These are phyloP conservation scores for Microcaecilia unicolor DNA, from an alignment of 2,797 vertebrate genomes.

Conservation along the genomic window DNA sequence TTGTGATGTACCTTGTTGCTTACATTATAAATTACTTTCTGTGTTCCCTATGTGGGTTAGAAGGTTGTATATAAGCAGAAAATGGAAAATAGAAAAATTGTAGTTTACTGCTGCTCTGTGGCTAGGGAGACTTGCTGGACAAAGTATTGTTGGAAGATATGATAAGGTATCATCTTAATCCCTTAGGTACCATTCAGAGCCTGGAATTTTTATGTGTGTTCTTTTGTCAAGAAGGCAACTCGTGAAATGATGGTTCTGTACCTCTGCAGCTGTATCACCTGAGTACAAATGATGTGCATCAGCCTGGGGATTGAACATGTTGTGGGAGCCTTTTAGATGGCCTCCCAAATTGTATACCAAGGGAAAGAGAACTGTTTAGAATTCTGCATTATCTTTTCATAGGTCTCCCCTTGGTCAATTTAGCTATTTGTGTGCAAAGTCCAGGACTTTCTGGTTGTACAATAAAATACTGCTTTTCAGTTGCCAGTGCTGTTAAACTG, in stretches of 20 bases:
- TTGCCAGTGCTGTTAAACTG: constrained; percentile 25
- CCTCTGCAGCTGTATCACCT: too few species aligned
- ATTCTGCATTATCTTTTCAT: constrained; percentile 6
- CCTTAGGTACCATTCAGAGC: constrained; percentile 12
- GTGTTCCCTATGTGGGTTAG: too few species aligned
- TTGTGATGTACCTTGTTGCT: too few species aligned
- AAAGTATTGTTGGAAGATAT: constrained; percentile 2
- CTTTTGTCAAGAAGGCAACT: too few species aligned
- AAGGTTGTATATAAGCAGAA: too few species aligned
- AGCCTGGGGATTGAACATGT: too few species aligned
- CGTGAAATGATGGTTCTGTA: not conserved
- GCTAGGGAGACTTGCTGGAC: not conserved
- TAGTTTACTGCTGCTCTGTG: too few species aligned
- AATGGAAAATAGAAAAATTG: too few species aligned
- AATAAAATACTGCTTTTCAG: constrained; percentile 28
- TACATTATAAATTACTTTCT: too few species aligned
- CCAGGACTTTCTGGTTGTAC: constrained; percentile 17
- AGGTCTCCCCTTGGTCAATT: not conserved
- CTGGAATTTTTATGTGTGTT: constrained; percentile 1
- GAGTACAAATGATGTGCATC: too few species aligned
- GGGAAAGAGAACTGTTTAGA: constrained; percentile 9
- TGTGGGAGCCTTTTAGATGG: too few species aligned
- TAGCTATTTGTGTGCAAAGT: constrained; percentile 13
- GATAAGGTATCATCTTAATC: constrained; percentile 9
- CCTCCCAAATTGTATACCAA: constrained; percentile 16